Evolutionary conservation across 2,797 vertebrate genomes (phyloP).

Genomic region (Erpetoichthys calabaricus): DNA sequence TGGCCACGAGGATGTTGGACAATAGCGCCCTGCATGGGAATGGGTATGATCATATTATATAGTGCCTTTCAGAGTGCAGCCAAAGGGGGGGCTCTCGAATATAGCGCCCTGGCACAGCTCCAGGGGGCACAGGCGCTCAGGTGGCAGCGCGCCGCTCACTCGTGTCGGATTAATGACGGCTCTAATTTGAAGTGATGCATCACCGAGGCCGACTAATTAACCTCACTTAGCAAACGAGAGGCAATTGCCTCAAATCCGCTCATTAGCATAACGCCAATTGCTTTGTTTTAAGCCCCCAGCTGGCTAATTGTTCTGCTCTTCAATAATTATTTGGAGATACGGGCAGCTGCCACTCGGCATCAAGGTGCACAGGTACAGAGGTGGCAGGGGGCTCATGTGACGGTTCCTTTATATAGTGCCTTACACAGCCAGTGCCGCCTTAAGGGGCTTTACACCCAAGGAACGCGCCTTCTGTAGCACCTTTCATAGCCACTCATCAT

Average conservation of each 20-base stretch:
- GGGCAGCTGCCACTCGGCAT: conserved; percentile 14
- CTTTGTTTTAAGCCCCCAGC: conserved; percentile 55
- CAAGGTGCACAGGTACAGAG: not conserved
- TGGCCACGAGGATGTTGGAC: too few relatives aligned
- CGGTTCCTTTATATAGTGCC: not conserved
- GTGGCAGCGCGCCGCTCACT: not conserved
- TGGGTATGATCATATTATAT: conserved; percentile 12
- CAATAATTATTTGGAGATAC: conserved; percentile 31
- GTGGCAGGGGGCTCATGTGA: not conserved
- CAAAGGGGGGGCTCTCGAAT: not conserved
- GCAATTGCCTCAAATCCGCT: conserved; percentile 44
- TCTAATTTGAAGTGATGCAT: conserved; percentile 27
- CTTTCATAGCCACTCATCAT: too few relatives aligned
- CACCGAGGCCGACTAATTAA: conserved; percentile 41
- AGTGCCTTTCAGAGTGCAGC: conserved; percentile 10
- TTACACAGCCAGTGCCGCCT: too few relatives aligned
- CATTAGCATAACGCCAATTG: conserved; percentile 53
- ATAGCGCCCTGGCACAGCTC: not conserved
- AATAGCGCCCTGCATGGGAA: too few relatives aligned
- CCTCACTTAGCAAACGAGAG: conserved; percentile 41
- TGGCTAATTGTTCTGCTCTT: conserved; percentile 44
- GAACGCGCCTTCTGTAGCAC: too few relatives aligned
- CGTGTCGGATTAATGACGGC: conserved; percentile 35
- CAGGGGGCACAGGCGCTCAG: not conserved
- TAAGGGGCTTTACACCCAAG: too few relatives aligned